Percentiles rank a stretch among this genome's conserved stretches.
Evolutionary conservation across 2,113 vertebrate genomes (phyloP).

Genomic region (Onychorhynchus coronatus): DNA sequence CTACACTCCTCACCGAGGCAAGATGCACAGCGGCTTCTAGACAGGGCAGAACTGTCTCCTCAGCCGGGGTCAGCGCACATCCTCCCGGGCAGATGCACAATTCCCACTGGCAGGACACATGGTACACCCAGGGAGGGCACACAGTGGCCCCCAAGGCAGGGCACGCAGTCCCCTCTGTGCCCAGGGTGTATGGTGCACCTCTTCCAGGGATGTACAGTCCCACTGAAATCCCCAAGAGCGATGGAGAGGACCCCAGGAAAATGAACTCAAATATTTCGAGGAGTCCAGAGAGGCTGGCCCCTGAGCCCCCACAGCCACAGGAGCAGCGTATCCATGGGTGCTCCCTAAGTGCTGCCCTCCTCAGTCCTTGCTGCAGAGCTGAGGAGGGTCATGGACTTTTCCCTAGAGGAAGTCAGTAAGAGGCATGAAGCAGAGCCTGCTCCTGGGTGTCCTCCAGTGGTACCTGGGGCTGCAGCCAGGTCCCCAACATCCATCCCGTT

Average conservation of each 20-base stretch:
- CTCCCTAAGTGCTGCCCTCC: neutral
- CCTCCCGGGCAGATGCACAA: neutral
- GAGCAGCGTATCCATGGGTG: neutral
- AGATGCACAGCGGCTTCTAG: neutral
- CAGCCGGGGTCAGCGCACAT: accelerated
- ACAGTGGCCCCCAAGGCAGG: neutral
- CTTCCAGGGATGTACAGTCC: neutral
- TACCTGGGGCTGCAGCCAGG: neutral
- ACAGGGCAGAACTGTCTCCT: neutral
- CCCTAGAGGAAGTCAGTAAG: neutral
- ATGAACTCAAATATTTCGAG: neutral
- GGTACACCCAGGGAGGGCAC: neutral
- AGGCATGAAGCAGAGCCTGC: neutral
- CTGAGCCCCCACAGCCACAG: neutral
- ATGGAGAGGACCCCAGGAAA: neutral
- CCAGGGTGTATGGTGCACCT: neutral
- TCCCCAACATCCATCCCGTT: accelerated
- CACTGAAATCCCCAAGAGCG: accelerated
- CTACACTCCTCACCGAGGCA: neutral
- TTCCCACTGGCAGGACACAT: too few species aligned
- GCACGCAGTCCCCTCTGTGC: neutral
- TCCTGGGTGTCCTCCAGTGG: accelerated
- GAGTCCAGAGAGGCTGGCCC: neutral
- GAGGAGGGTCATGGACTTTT: neutral
- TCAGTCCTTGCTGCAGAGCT: neutral